Base-by-base conservation (phyloP, 1,140 invertebrate species). In the Platyscapa corneri region DNA sequence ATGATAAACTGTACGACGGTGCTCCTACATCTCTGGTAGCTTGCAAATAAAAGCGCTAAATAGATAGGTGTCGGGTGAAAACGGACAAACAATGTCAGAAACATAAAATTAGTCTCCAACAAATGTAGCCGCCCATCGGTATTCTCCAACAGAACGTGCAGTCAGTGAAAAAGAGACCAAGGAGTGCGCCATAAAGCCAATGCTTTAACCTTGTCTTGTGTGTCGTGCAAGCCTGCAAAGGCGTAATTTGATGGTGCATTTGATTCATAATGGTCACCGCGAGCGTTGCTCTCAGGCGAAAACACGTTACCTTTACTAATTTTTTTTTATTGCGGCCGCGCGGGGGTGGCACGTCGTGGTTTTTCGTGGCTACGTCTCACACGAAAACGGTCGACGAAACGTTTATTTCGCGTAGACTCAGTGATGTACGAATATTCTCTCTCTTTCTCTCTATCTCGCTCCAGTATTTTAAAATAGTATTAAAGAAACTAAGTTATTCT, bases 251-350 rank as follows among this genome's bases (percentile, higher is more conserved):
- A 53, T 70, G 53, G 81, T 83, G 81, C 70, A 53, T 53, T 82
- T 82, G 14, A 82, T 72, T 70, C 18, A 65, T 46, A 39, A 72
- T 30, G n/a, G 14, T 82, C 65, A 82, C 77, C 56, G 49, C 30
- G 56, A 79, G 16, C n/a, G 46, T 74, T 74, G 70, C 70, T 74
- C 70, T 74, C 37, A 20, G 70, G 70, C 37, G 49, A 82, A 72
- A 39, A 72, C 60, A 81, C 75, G 67, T 85, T 85, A 92, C 92
- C 92, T 93, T 92, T 91, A 93, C 92, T 93, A 92, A 89, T 89
- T 91, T 75, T 74, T 84, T 32, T 82, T 84, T 84, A 84, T 83
- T 86, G 86, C 53, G 86, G 82, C 90, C 90, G 90, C 89, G 90
- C 88, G 89, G 88, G 89, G 90, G 89, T 92, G 90, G 89, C 92